Percentiles rank a stretch among this genome's conserved stretches.
These are phyloP conservation scores for Latrodectus geometricus DNA, from an alignment of 1,140 invertebrate genomes.

Conservation along the genomic window DNA sequence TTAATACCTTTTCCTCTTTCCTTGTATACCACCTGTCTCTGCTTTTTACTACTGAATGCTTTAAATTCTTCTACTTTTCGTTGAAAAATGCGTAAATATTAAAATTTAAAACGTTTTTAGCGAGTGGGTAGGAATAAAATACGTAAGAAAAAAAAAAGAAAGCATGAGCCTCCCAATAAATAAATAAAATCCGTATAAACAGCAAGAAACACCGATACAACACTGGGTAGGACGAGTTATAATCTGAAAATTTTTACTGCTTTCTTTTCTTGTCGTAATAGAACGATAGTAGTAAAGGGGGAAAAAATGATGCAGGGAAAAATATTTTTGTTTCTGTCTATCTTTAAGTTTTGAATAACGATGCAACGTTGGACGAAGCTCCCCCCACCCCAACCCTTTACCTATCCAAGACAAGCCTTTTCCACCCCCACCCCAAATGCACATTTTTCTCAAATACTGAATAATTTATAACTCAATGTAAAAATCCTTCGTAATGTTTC, in stretches of 20 bases:
- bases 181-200: slow-evolving; percentile 48
- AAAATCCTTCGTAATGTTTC: slow-evolving; percentile 55
- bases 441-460: slow-evolving; percentile 49
- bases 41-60: background rate
- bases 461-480: slow-evolving; percentile 56
- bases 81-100: slow-evolving; percentile 52
- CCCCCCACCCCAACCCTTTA: background rate
- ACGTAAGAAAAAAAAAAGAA: background rate
- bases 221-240: slow-evolving; percentile 22
- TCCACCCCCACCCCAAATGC: background rate
- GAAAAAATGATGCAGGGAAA: background rate
- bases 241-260: slow-evolving; percentile 43
- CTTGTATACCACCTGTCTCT: no score
- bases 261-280: background rate
- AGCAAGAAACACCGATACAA: slow-evolving; percentile 26
- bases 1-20: slow-evolving; percentile 1
- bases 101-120: slow-evolving; percentile 50
- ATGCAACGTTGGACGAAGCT: slow-evolving; percentile 10
- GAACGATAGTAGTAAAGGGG: slow-evolving; percentile 15
- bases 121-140: background rate
- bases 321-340: slow-evolving; percentile 49
- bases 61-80: background rate
- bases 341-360: slow-evolving; percentile 58
- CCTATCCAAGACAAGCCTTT: background rate
- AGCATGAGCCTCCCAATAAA: slow-evolving; percentile 19